Percentiles rank a stretch among this genome's conserved stretches.
Evolutionary conservation across 92 coral and sea anemone species (phyloP).

Genomic region (Heliopora coerulea): DNA sequence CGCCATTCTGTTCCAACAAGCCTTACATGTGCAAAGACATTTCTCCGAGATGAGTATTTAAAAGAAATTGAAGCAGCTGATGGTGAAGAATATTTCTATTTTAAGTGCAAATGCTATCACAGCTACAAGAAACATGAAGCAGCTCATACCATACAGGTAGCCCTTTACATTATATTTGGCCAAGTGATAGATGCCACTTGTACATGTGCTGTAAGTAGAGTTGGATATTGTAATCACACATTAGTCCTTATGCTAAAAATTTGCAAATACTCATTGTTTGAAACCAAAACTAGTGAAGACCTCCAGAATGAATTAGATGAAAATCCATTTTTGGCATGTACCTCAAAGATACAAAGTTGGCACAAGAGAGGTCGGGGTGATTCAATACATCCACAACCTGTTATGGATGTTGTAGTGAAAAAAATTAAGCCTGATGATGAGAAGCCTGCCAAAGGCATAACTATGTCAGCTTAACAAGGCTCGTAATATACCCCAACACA

Average conservation of each 20-base stretch:
- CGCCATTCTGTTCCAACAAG: no score
- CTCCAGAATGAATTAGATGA: slow-evolving; percentile 50
- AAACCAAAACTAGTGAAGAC: slow-evolving; percentile 41
- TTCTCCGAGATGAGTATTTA: slow-evolving; percentile 60
- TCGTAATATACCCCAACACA: no score
- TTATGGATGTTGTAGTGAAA: slow-evolving; percentile 52
- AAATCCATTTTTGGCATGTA: slow-evolving; percentile 43
- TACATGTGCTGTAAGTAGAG: slow-evolving; percentile 43
- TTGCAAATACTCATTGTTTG: slow-evolving; percentile 47
- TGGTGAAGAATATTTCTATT: slow-evolving; percentile 36
- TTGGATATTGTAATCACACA: slow-evolving; percentile 57
- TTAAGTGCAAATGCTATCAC: slow-evolving; percentile 35
- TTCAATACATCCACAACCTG: slow-evolving; percentile 53
- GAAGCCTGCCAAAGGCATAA: no score
- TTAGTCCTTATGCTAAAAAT: slow-evolving; percentile 56
- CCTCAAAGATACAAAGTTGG: slow-evolving; percentile 58
- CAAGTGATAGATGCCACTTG: no score
- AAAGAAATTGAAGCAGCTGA: slow-evolving; percentile 46
- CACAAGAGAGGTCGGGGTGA: slow-evolving; percentile 48
- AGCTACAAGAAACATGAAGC: slow-evolving; percentile 39
- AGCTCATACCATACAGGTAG: slow-evolving; percentile 30
- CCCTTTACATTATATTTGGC: slow-evolving; percentile 48
- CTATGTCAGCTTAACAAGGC: no score
- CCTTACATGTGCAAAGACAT: slow-evolving; percentile 66
- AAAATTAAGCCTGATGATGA: slow-evolving; percentile 37